Conservation (phyloP, 2,113 vertebrate species). For the Castor canadensis region DNA sequence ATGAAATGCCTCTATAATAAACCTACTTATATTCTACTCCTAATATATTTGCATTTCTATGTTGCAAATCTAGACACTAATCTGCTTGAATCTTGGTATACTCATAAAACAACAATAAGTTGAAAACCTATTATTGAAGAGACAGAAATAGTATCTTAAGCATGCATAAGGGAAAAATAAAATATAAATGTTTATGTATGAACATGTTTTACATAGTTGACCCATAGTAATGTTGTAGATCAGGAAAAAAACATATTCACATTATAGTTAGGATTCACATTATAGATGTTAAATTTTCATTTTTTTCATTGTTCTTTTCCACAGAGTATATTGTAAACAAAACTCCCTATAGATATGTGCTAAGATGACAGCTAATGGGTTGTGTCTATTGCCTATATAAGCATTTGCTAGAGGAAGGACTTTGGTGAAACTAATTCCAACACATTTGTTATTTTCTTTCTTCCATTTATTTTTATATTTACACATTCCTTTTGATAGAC, state of each 20-base stretch:
- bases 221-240: background rate
- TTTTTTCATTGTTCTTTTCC: background rate
- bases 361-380: background rate
- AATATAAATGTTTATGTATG: background rate
- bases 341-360: background rate
- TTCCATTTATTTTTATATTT: background rate
- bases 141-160: background rate
- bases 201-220: background rate
- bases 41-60: background rate
- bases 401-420: background rate
- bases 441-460: background rate
- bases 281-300: background rate
- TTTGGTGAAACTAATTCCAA: background rate
- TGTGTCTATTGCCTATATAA: background rate
- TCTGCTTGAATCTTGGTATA: background rate
- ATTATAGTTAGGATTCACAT: background rate
- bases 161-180: background rate
- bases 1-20: background rate
- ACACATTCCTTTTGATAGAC: background rate
- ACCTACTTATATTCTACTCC: background rate
- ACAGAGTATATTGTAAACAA: background rate
- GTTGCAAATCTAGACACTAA: too few species aligned
- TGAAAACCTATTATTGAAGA: background rate
- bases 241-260: background rate
- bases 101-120: background rate